Evolutionary conservation across 2,113 vertebrate species (phyloP).

Genomic region (Python bivittatus): DNA sequence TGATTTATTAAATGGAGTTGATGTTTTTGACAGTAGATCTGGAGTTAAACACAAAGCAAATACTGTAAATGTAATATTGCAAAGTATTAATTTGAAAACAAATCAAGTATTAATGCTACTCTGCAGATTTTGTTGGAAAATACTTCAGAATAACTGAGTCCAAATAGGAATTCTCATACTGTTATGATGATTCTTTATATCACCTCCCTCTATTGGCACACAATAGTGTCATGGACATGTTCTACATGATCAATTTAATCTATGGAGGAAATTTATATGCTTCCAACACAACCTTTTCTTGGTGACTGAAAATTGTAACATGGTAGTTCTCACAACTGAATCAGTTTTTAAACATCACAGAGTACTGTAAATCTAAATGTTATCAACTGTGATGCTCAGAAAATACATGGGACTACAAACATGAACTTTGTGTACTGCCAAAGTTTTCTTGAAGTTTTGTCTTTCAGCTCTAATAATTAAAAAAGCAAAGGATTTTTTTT

Average conservation of each 20-base stretch:
- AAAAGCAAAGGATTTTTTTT: neutral
- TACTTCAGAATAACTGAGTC: neutral
- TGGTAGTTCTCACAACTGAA: neutral
- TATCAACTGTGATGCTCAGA: neutral
- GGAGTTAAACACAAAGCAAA: constrained; percentile 45
- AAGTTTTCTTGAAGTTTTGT: neutral
- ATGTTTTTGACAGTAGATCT: constrained; percentile 93
- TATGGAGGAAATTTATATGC: neutral
- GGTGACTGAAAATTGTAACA: neutral
- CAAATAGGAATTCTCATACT: neutral
- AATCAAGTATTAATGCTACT: neutral
- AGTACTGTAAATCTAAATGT: neutral
- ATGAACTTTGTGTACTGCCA: neutral
- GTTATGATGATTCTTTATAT: neutral
- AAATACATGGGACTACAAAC: neutral
- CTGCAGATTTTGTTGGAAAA: neutral
- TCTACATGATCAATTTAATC: neutral
- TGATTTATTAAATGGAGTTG: constrained; percentile 88
- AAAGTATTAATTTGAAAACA: neutral
- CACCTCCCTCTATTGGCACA: neutral
- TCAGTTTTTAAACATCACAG: neutral
- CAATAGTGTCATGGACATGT: neutral
- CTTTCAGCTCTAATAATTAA: neutral
- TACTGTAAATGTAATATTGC: neutral
- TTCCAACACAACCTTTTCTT: neutral